Base-by-base conservation (phyloP, 2,888 invertebrate species). In the Diaperis boleti region DNA sequence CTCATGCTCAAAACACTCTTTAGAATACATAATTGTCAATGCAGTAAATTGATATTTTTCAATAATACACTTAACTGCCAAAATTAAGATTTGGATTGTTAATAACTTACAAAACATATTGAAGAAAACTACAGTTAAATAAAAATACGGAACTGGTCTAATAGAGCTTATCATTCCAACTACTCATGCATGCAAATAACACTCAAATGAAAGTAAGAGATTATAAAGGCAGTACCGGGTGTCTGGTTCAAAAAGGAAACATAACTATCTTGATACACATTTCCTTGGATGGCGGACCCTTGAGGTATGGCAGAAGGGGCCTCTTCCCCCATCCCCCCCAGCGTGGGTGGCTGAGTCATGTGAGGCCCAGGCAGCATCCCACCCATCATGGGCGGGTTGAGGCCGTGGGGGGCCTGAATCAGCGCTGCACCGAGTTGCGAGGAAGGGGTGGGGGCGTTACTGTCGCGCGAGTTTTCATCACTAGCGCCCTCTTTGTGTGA, bases 401-500 rank as follows among this genome's bases (percentile, higher is more conserved):
- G 44, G 41, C 66, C 65, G 64, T 66, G 54, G 39, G 73, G 74
- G 74, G 67, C 50, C 59, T 52, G 66, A 47, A 66, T 68, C 37
- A 71, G 66, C 64, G 64, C 68, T 50, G 65, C 65, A 47, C 63
- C 64, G 50, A 64, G 64, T 60, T 64, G 64, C 47, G 74, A 67
- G 67, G 76, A 72, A 62, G 79, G 76, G 69, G 78, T 74, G 69
- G 79, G 76, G 70, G 78, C 77, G 70, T 76, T 78, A 74, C 80
- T 79, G 76, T 82, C 82, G 74, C 82, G 79, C 73, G 77, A 83
- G 76, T 83, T 82, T 74, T 82, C 81, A 72, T 83, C 82, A 74
- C 81, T 82, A 78, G 76, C 82, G 67, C 85, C 83, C 77, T 87
- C 86, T 82, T 87, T 87, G 87, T 95, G 94, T 78, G 93, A 92